phyloP scores from a whole-genome alignment of 2,888 invertebrate species.

The Strigamia crassipes region DNA sequence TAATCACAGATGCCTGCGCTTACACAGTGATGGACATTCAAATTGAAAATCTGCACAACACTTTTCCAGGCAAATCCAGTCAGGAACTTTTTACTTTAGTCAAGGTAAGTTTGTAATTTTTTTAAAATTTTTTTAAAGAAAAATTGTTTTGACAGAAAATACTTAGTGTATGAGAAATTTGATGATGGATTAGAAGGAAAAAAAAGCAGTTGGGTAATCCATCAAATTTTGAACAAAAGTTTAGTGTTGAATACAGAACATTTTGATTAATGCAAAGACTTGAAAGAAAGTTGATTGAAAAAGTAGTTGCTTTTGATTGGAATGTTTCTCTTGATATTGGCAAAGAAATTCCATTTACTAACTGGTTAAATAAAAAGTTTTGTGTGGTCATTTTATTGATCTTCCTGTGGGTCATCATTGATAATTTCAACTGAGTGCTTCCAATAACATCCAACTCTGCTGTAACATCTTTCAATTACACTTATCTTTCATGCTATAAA shows the following conservation, averaged over 20 bases:
- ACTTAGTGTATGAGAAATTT: too few relatives aligned
- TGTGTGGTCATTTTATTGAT: not conserved
- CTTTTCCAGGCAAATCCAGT: conserved; percentile 52
- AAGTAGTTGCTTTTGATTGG: not conserved
- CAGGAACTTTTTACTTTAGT: conserved; percentile 52
- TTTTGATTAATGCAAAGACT: not conserved
- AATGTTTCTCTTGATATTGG: not conserved
- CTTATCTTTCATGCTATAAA: not conserved
- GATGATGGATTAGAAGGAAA: not conserved
- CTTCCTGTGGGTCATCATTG: not conserved
- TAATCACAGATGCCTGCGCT: conserved; percentile 52
- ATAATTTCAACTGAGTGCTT: not conserved
- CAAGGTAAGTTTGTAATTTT: conserved; percentile 50
- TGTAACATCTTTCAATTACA: not conserved
- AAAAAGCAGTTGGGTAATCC: not conserved
- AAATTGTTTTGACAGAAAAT: too few relatives aligned
- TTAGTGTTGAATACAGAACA: not conserved
- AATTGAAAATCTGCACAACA: conserved; percentile 51
- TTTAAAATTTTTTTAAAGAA: too few relatives aligned
- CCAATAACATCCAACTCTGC: not conserved
- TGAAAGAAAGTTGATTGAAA: not conserved
- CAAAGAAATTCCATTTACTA: not conserved
- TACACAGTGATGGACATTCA: conserved; percentile 52
- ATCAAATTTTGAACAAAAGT: not conserved
- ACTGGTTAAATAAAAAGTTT: not conserved